Conservation (phyloP, 1,140 invertebrate species). For the Drosophila elegans region DNA sequence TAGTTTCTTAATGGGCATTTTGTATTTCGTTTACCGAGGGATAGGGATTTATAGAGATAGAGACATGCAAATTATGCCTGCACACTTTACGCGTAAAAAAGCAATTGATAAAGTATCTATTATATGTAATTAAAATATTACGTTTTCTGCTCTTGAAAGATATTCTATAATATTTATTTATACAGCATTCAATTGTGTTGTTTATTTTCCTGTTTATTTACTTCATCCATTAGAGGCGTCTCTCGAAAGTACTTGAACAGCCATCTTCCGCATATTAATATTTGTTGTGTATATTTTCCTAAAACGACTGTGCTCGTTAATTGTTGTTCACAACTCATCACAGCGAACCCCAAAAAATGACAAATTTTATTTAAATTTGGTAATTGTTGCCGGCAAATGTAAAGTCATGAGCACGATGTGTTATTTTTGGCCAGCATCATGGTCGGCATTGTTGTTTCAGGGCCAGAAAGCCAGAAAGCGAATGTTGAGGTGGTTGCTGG, state of each 20-base stretch:
- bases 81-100: neutral
- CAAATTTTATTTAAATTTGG: slow-evolving; percentile 38
- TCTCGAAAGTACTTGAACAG: neutral
- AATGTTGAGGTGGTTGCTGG: slow-evolving; percentile 5
- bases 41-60: no score
- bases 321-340: slow-evolving; percentile 40
- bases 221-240: neutral
- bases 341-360: slow-evolving; percentile 5
- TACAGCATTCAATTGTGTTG: neutral
- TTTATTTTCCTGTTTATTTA: neutral
- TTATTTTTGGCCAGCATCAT: slow-evolving; percentile 28
- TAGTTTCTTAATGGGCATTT: slow-evolving; percentile 7
- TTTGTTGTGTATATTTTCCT: neutral
- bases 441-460: slow-evolving; percentile 36
- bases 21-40: neutral
- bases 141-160: neutral
- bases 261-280: slow-evolving; percentile 1
- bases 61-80: neutral
- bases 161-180: neutral
- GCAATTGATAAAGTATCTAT: no score
- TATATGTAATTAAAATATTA: no score
- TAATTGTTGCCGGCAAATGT: slow-evolving; percentile 31
- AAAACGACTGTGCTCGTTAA: slow-evolving; percentile 11
- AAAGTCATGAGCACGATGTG: slow-evolving; percentile 19
- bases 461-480: slow-evolving; percentile 28